Conservation (phyloP, 1,140 invertebrate genomes). For the Bombyx mandarina region DNA sequence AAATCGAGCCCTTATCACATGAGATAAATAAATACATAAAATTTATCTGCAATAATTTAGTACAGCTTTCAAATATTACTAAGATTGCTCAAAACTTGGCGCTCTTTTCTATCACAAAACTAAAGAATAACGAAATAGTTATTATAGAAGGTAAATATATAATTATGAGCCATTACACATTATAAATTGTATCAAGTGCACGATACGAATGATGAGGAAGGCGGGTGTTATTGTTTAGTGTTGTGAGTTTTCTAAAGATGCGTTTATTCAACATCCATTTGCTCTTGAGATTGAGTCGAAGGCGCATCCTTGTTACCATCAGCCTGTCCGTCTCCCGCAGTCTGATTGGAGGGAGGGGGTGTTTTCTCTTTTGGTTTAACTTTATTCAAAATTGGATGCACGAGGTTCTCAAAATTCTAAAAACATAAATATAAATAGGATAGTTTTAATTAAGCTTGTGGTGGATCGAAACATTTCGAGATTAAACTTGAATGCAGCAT, state of each 20-base stretch:
- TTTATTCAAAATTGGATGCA: slow-evolving; percentile 86
- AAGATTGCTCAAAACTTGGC: too few species aligned
- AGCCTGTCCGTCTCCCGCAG: slow-evolving; percentile 40
- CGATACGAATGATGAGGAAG: not conserved
- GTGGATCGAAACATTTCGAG: too few species aligned
- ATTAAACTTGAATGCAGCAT: too few species aligned
- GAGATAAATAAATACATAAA: too few species aligned
- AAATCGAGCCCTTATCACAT: too few species aligned
- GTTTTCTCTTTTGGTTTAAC: slow-evolving; percentile 84
- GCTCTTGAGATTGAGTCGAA: slow-evolving; percentile 24
- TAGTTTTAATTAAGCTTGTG: not conserved
- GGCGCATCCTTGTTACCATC: slow-evolving; percentile 20
- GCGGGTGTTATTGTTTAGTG: slow-evolving; percentile 25
- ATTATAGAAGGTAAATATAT: slow-evolving; percentile 1
- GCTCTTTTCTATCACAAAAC: slow-evolving; percentile 1
- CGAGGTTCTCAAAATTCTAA: slow-evolving; percentile 77
- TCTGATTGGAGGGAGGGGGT: slow-evolving; percentile 62
- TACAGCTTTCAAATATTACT: too few species aligned
- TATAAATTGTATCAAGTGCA: not conserved
- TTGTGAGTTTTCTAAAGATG: slow-evolving; percentile 15
- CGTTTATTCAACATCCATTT: slow-evolving; percentile 65
- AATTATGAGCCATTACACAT: not conserved
- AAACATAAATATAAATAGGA: slow-evolving; percentile 12
- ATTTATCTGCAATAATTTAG: too few species aligned
- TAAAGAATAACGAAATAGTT: slow-evolving; percentile 2